A percentile compares a stretch with the other conserved stretches of the same genome.
These are phyloP conservation scores for Ischnura elegans DNA, from an alignment of 2,888 invertebrate genomes.

Conservation along the genomic window DNA sequence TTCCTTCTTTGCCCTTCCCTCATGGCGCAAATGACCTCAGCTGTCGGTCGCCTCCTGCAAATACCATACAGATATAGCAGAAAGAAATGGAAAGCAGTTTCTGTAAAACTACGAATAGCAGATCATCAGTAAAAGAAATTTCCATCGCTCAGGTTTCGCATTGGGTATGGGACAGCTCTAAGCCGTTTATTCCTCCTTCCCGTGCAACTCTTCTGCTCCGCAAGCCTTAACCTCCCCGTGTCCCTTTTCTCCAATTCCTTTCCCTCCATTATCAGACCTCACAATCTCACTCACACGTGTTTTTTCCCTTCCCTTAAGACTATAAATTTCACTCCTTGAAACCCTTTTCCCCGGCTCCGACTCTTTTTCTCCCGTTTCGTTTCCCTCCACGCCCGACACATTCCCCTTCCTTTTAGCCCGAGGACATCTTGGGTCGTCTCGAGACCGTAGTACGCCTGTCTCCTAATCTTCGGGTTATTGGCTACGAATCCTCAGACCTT, in stretches of 20 bases:
- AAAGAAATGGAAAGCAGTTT: too few relatives aligned
- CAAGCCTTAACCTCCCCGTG: neutral
- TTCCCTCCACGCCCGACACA: neutral
- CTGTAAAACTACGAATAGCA: too few relatives aligned
- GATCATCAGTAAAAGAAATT: too few relatives aligned
- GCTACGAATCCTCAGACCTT: neutral
- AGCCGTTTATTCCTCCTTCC: neutral
- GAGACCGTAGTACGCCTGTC: neutral
- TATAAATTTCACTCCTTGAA: neutral
- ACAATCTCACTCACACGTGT: neutral
- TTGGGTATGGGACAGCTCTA: too few relatives aligned
- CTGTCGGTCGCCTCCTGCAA: too few relatives aligned
- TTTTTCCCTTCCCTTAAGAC: neutral
- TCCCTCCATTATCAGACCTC: conserved; percentile 22
- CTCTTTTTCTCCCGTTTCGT: neutral
- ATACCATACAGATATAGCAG: too few relatives aligned
- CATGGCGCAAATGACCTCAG: too few relatives aligned
- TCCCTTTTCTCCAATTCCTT: neutral
- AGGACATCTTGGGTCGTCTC: neutral
- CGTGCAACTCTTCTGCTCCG: neutral
- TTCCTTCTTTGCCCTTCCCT: too few relatives aligned
- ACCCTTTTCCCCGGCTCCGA: too few relatives aligned
- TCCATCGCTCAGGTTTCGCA: neutral
- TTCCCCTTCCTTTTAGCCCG: neutral
- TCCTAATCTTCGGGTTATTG: conserved; percentile 20